Percentiles rank a stretch among this genome's conserved stretches.
Conservation (phyloP, 2,888 invertebrate species). For the Hydrotaea diabolus region DNA sequence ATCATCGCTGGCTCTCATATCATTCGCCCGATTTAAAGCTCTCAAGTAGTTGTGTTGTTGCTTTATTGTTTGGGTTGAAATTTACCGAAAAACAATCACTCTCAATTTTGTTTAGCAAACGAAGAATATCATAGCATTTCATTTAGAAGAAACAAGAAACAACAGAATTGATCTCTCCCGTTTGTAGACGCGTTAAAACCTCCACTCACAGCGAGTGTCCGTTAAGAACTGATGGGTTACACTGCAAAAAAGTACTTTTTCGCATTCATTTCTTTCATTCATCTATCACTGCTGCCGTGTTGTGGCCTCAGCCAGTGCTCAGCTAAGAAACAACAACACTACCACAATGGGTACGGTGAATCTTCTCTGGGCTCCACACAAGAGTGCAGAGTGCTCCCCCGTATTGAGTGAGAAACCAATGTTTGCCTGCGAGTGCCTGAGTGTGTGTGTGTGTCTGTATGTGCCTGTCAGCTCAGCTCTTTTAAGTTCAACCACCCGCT, state of each 20-base stretch:
- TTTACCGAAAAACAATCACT: not conserved
- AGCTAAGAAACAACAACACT: conserved; percentile 13
- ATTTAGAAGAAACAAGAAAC: no score
- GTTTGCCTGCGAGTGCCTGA: not conserved
- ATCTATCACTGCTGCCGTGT: conserved; percentile 40
- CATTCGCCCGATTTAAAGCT: no score
- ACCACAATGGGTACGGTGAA: no score
- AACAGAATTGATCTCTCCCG: not conserved
- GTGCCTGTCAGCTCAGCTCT: not conserved
- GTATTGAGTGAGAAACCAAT: not conserved
- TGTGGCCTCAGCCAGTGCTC: no score
- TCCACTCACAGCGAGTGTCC: conserved; percentile 44
- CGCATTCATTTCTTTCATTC: conserved; percentile 53
- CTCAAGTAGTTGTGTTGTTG: no score
- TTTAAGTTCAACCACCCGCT: conserved; percentile 62
- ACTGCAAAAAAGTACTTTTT: conserved; percentile 40
- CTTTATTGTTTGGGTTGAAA: no score
- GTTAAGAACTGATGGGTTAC: conserved; percentile 48
- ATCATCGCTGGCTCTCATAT: conserved; percentile 10
- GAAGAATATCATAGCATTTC: no score
- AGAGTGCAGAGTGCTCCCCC: not conserved
- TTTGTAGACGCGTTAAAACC: conserved; percentile 9
- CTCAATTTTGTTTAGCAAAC: not conserved
- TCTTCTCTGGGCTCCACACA: not conserved
- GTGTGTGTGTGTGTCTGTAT: not conserved